These are phyloP conservation scores for Spodoptera littoralis DNA, from an alignment of 2,888 invertebrate species.

Conservation along the genomic window DNA sequence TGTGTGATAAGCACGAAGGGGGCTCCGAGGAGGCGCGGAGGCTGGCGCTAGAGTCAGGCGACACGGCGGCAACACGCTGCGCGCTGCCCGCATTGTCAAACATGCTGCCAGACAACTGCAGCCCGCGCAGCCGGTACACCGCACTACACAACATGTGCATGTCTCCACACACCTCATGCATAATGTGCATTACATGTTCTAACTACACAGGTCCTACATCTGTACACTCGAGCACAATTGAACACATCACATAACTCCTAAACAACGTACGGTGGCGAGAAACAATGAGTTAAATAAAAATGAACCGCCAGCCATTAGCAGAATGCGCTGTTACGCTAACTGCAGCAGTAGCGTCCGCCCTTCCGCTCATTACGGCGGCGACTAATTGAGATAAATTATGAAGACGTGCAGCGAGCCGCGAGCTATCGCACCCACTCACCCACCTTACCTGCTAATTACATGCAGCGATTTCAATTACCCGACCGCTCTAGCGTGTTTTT, in stretches of 20 bases:
- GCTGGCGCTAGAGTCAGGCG: conserved; percentile 48
- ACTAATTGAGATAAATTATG: conserved; percentile 88
- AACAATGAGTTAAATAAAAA: conserved; percentile 57
- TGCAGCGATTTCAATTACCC: conserved; percentile 84
- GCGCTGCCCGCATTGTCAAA: conserved; percentile 71
- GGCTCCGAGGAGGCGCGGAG: conserved; percentile 71
- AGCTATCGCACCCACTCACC: conserved; percentile 75
- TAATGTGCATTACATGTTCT: conserved; percentile 11
- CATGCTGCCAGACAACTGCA: conserved; percentile 66
- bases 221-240: conserved; percentile 3
- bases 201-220: conserved; percentile 3
- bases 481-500: conserved; percentile 66
- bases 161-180: background rate
- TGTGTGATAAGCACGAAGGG: conserved; percentile 84
- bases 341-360: conserved; percentile 69
- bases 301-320: conserved; percentile 58
- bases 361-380: conserved; percentile 83
- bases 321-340: conserved; percentile 57
- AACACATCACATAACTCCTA: background rate
- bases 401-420: conserved; percentile 82
- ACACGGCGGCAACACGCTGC: conserved; percentile 30
- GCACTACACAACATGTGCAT: conserved; percentile 30
- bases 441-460: conserved; percentile 81
- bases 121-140: conserved; percentile 57
- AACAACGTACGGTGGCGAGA: conserved; percentile 24